These are phyloP conservation scores for Sesia apiformis DNA, from an alignment of 2,888 invertebrate species.

Conservation along the genomic window DNA sequence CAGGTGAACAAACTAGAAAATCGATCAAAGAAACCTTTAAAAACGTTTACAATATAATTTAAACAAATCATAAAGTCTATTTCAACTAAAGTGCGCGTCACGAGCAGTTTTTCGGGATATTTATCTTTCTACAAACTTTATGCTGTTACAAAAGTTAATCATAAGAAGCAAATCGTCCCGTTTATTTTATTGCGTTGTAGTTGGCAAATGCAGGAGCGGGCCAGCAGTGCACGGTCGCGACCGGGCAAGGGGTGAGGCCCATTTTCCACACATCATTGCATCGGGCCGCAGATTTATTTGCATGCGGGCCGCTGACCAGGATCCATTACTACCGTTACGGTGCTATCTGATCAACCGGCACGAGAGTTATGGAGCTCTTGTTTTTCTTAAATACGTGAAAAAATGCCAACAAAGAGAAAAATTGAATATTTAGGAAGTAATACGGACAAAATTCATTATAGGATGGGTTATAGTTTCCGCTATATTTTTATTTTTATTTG, in stretches of 20 bases:
- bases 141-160: too few species aligned
- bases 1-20: too few species aligned
- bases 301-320: slow-evolving; percentile 76
- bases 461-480: slow-evolving; percentile 63
- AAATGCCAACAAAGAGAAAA: slow-evolving; percentile 49
- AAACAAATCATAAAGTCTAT: too few species aligned
- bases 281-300: slow-evolving; percentile 74
- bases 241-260: slow-evolving; percentile 56
- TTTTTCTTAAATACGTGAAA: slow-evolving; percentile 64
- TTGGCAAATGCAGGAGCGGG: not conserved
- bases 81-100: too few species aligned
- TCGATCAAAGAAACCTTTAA: too few species aligned
- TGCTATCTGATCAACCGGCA: slow-evolving; percentile 69
- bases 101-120: too few species aligned
- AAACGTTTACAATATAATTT: too few species aligned
- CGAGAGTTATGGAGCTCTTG: slow-evolving; percentile 69
- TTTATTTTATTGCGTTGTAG: not conserved
- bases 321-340: slow-evolving; percentile 72
- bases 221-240: slow-evolving; percentile 17
- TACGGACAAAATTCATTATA: slow-evolving; percentile 34
- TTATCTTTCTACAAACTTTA: too few species aligned
- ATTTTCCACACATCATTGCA: slow-evolving; percentile 76
- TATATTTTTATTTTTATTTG: slow-evolving; percentile 42
- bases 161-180: too few species aligned
- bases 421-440: slow-evolving; percentile 46